Evolutionary conservation across 1,140 invertebrate genomes (phyloP), one percentile per base, ranked within the genome.

Genomic region (Bombus breviceps): DNA sequence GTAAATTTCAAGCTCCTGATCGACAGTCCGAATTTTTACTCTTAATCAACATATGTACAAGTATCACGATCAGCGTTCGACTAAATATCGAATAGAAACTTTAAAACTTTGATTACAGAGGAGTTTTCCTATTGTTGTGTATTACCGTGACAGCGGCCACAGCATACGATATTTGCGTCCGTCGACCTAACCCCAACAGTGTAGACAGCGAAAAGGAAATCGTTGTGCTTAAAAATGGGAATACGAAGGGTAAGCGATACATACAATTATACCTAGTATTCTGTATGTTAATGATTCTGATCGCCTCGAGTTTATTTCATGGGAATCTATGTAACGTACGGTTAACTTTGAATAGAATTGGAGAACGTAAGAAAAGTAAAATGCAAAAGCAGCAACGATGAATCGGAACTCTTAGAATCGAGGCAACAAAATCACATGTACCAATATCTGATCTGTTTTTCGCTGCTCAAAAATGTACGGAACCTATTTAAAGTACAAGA

Each of bases 391-490:
- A 68, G 90, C 22, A 83, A 86, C 1, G 68, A 84, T 13, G 85
- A 92, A 84, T 37, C 43, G 8, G 53, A 41, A 3, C 12, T 87
- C 28, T n/a, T 53, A 3, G 77, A 76, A 10, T 62, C 66, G 37
- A 3, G 77, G 43, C n/a, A 83, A 5, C 77, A 86, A 71, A 88
- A 28, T 53, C 34, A 6, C 1, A 25, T 91, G 2, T 89, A 83
- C 2, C 86, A 92, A 89, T 81, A 95, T 18, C 37, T 96, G 6
- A 53, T 94, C n/a, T 95, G 93, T 78, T 96, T 96, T 79, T 96
- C 95, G 1, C 62, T 94, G 32, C 94, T 95, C 34, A 91, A 93
- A 2, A 96, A 95, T 59, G 88, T 93, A 0, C 94, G 92, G 72
- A 85, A 89, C 5, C 93, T 95, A 62, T 93, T 95, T 15, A 77